Percentiles rank a stretch among this genome's conserved stretches.
Conservation (phyloP, 2,797 vertebrate species). For the Astyanax mexicanus region DNA sequence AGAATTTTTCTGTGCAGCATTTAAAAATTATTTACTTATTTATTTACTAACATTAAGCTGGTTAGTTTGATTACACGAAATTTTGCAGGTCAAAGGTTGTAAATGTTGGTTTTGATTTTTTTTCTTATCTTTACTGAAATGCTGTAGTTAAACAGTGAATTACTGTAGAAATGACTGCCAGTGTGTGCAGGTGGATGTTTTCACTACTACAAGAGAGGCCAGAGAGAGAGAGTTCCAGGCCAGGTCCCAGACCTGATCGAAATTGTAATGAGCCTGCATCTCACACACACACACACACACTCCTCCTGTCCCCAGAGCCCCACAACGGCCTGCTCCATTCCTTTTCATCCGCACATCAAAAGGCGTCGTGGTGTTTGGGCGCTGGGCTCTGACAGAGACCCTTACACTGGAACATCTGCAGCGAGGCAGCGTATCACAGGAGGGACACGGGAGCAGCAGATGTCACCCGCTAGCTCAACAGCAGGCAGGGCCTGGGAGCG, state of each 20-base stretch:
- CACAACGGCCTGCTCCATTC: slow-evolving; percentile 82
- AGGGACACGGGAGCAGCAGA: slow-evolving; percentile 87
- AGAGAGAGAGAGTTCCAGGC: slow-evolving; percentile 45
- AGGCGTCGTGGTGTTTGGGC: slow-evolving; percentile 72
- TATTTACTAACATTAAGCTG: too few relatives aligned
- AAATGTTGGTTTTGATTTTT: too few relatives aligned
- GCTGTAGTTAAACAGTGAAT: too few relatives aligned
- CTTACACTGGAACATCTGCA: slow-evolving; percentile 87
- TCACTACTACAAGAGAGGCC: background rate
- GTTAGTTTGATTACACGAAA: too few relatives aligned
- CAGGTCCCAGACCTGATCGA: slow-evolving; percentile 75
- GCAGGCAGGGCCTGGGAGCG: slow-evolving; percentile 60
- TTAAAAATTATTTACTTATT: too few relatives aligned
- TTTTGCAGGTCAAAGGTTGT: too few relatives aligned
- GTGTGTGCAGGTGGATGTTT: background rate
- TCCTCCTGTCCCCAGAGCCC: slow-evolving; percentile 68
- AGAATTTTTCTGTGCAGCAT: too few relatives aligned
- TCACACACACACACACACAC: slow-evolving; percentile 51
- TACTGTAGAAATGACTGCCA: too few relatives aligned
- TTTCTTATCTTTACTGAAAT: too few relatives aligned
- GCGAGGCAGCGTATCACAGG: slow-evolving; percentile 83
- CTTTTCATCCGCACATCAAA: slow-evolving; percentile 94
- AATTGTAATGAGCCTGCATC: slow-evolving; percentile 78
- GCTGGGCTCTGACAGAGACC: slow-evolving; percentile 82
- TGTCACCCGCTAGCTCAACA: slow-evolving; percentile 79